Conservation (phyloP, 2,797 vertebrate genomes). For the Sebastes melanostomus region DNA sequence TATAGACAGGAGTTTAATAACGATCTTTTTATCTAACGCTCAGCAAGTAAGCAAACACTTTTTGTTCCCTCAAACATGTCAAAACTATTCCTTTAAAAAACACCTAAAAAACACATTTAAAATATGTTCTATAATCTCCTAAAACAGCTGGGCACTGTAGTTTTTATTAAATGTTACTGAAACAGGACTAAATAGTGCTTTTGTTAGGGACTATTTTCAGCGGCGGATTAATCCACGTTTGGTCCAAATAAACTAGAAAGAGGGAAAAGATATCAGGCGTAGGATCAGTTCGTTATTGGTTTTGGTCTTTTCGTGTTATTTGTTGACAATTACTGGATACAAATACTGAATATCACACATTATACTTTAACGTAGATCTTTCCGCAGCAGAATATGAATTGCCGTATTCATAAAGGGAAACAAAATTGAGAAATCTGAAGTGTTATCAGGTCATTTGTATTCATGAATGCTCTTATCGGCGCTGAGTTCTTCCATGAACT, state of each 20-base stretch:
- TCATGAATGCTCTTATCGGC: not conserved
- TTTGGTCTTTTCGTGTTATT: conserved; percentile 6
- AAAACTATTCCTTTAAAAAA: no score
- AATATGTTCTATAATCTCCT: not conserved
- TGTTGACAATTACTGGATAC: not conserved
- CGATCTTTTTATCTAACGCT: not conserved
- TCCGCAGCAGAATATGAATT: not conserved
- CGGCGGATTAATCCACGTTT: not conserved
- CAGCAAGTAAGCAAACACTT: not conserved
- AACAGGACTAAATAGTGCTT: not conserved
- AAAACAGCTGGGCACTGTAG: not conserved
- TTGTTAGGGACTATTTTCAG: not conserved
- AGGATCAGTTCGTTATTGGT: not conserved
- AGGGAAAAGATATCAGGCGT: not conserved
- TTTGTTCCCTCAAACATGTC: no score
- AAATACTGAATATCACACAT: not conserved
- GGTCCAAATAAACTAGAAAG: not conserved
- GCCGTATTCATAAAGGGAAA: not conserved
- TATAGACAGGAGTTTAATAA: no score
- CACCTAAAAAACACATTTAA: no score
- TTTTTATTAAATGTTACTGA: not conserved
- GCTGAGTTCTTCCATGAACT: conserved; percentile 4
- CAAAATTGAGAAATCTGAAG: not conserved
- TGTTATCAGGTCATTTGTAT: conserved; percentile 18
- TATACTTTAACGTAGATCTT: not conserved